phyloP scores from a whole-genome alignment of 2,888 invertebrate species.

The Podabrus alpinus region DNA sequence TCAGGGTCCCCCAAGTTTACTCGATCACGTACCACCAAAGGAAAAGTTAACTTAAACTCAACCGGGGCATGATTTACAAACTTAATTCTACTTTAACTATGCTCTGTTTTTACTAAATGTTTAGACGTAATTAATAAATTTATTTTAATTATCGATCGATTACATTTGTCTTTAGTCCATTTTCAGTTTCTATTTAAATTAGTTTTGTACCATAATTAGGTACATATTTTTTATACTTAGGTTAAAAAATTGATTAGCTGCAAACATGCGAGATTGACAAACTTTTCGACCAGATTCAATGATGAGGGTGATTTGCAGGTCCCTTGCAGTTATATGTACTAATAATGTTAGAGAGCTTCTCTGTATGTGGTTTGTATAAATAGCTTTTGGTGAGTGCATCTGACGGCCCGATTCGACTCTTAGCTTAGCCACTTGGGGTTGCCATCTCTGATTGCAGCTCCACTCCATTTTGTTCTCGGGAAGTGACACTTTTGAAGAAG shows the following conservation, averaged over 20 bases:
- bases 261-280: neutral
- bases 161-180: no score
- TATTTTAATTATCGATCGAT: conserved; percentile 17
- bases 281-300: neutral
- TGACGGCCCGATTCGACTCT: conserved; percentile 30
- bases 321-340: conserved; percentile 13
- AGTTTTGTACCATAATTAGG: no score
- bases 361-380: conserved; percentile 29
- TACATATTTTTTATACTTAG: no score
- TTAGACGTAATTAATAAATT: conserved; percentile 28
- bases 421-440: conserved; percentile 29
- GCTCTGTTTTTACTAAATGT: conserved; percentile 27
- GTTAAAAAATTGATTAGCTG: neutral
- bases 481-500: conserved; percentile 24
- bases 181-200: no score
- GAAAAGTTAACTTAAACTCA: conserved; percentile 34
- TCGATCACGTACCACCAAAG: conserved; percentile 38
- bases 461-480: conserved; percentile 26
- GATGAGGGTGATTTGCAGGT: conserved; percentile 10
- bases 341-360: conserved; percentile 23
- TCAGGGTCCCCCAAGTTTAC: conserved; percentile 33
- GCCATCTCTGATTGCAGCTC: conserved; percentile 27
- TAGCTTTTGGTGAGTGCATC: conserved; percentile 29
- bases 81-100: conserved; percentile 30
- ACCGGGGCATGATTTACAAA: conserved; percentile 33